Evolutionary conservation across 2,888 invertebrate species (phyloP).

Genomic region (Aporophyla lueneburgensis): DNA sequence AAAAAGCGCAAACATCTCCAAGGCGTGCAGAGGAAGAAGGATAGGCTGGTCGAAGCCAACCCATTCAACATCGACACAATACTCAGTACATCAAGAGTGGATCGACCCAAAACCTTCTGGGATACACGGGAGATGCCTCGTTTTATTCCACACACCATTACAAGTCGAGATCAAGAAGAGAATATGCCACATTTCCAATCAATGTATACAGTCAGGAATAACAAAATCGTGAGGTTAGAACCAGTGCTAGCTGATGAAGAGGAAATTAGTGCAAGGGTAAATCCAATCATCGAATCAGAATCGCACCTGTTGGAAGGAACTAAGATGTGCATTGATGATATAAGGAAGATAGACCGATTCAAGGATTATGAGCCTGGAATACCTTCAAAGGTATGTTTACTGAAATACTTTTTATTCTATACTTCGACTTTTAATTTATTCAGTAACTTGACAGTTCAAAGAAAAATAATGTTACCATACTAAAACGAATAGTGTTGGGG

Average conservation of each 20-base stretch:
- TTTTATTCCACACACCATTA: slow-evolving; percentile 60
- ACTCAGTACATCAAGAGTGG: slow-evolving; percentile 66
- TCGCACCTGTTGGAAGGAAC: slow-evolving; percentile 85
- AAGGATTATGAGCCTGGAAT: slow-evolving; percentile 88
- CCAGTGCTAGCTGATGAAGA: slow-evolving; percentile 68
- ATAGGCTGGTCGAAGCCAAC: slow-evolving; percentile 76
- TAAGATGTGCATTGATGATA: slow-evolving; percentile 88
- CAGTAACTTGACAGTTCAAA: no score
- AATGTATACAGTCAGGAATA: slow-evolving; percentile 89
- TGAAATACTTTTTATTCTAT: background rate
- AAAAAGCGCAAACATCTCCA: slow-evolving; percentile 87
- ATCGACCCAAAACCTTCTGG: slow-evolving; percentile 83
- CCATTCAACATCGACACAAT: slow-evolving; percentile 63
- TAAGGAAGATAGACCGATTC: slow-evolving; percentile 89
- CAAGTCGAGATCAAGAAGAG: slow-evolving; percentile 57
- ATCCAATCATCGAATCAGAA: slow-evolving; percentile 82
- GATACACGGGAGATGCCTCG: slow-evolving; percentile 81
- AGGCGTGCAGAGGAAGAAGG: slow-evolving; percentile 85
- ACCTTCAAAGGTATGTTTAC: slow-evolving; percentile 85
- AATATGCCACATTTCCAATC: slow-evolving; percentile 77
- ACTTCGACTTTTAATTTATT: no score
- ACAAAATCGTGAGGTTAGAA: slow-evolving; percentile 87
- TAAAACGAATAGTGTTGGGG: no score
- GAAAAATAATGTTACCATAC: no score
- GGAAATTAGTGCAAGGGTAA: slow-evolving; percentile 79